phyloP scores from a whole-genome alignment of 2,797 vertebrate species.

The Anguilla marmorata region DNA sequence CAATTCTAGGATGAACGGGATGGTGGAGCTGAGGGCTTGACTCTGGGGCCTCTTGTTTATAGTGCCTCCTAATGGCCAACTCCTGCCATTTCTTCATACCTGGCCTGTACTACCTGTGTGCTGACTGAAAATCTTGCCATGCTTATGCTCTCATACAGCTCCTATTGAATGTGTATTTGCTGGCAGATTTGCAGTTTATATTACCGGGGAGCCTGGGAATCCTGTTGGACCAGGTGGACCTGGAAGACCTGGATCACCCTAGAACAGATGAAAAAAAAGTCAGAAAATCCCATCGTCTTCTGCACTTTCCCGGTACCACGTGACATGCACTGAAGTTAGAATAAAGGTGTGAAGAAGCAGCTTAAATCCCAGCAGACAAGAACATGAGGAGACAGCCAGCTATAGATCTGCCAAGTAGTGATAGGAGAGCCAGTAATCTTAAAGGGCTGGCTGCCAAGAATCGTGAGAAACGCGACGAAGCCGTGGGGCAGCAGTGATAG shows the following conservation, averaged over 20 bases:
- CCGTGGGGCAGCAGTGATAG: background rate
- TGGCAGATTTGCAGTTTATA: conserved; percentile 27
- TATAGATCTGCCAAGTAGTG: background rate
- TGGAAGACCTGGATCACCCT: conserved; percentile 81
- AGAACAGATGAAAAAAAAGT: conserved; percentile 44
- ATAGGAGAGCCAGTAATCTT: conserved; percentile 1
- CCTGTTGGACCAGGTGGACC: conserved; percentile 78
- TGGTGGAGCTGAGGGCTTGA: background rate
- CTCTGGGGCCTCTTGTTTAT: background rate
- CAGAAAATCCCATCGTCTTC: conserved; percentile 10
- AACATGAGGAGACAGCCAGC: background rate
- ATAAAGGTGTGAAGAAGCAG: background rate
- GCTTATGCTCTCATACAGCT: background rate
- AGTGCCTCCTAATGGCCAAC: background rate
- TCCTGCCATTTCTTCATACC: background rate
- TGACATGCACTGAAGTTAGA: background rate
- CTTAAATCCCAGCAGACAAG: background rate
- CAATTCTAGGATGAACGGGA: background rate
- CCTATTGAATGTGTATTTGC: background rate
- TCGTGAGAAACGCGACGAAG: conserved; percentile 1
- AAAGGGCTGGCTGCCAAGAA: background rate
- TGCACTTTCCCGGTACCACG: conserved; percentile 25
- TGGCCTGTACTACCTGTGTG: background rate
- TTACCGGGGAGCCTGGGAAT: conserved; percentile 79
- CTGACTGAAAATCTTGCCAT: background rate